A percentile compares a stretch with the other conserved stretches of the same genome.
Conservation (phyloP, 2,888 invertebrate species). For the Strigamia crassipes region DNA sequence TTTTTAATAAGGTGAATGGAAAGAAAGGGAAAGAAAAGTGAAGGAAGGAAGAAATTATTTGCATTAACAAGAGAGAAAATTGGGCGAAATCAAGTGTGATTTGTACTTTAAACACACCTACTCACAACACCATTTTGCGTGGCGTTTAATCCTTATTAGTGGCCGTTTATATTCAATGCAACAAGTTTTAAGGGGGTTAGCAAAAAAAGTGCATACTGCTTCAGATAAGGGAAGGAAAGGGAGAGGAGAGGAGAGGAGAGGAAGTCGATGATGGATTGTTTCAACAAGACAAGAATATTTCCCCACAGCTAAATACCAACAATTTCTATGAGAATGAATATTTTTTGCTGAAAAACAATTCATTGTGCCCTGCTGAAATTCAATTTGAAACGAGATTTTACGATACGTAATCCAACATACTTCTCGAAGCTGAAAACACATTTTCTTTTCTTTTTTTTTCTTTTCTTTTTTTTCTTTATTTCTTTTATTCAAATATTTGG, state of each 20-base stretch:
- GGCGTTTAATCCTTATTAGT: neutral
- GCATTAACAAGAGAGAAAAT: no score
- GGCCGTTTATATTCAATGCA: slow-evolving; percentile 7
- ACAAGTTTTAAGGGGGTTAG: neutral
- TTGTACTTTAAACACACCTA: neutral
- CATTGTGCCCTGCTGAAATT: no score
- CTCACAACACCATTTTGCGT: neutral
- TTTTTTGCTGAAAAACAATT: no score
- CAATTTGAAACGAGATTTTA: no score
- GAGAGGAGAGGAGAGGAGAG: neutral
- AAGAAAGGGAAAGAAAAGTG: no score
- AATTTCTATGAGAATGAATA: no score
- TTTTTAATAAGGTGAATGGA: no score
- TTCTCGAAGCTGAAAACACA: neutral
- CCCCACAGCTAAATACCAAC: neutral
- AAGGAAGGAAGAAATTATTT: no score
- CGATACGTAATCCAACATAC: neutral
- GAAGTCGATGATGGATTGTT: slow-evolving; percentile 20
- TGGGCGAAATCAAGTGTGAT: neutral
- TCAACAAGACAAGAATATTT: slow-evolving; percentile 22
- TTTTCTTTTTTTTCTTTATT: no score
- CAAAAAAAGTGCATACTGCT: neutral
- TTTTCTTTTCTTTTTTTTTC: neutral
- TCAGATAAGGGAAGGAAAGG: neutral
- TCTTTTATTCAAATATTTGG: no score